Evolutionary conservation across 2,113 vertebrate genomes (phyloP).

Genomic region (Poecile atricapillus): DNA sequence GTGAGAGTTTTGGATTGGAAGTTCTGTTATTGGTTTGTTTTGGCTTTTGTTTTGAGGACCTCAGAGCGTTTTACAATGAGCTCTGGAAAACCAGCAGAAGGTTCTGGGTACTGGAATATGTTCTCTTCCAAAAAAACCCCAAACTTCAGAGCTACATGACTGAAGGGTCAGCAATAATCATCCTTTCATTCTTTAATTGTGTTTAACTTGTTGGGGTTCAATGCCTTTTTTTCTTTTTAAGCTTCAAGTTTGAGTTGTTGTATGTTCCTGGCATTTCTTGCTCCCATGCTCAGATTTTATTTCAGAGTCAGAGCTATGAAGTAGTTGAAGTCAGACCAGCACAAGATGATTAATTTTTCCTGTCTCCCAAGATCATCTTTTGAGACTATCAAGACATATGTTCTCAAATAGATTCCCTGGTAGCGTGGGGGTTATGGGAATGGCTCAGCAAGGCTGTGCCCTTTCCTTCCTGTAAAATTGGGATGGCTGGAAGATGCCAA

Average conservation of each 20-base stretch:
- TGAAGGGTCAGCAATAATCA: background rate
- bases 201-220: background rate
- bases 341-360: background rate
- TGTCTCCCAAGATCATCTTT: background rate
- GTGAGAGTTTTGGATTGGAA: background rate
- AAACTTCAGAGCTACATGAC: background rate
- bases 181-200: background rate
- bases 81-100: background rate
- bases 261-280: fast-evolving
- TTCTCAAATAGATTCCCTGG: background rate
- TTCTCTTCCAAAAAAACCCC: background rate
- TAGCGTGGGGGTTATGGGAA: background rate
- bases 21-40: fast-evolving
- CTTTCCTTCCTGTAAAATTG: background rate
- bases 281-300: background rate
- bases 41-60: background rate
- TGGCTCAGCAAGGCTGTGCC: background rate
- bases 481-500: background rate
- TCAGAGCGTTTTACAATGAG: background rate
- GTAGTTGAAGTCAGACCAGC: background rate
- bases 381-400: background rate
- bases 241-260: fast-evolving
- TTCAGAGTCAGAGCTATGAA: background rate
- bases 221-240: background rate
- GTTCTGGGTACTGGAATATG: fast-evolving